Percentiles rank a stretch among this genome's conserved stretches.
These are phyloP conservation scores for Mechanitis messenoides DNA, from an alignment of 2,888 invertebrate species.

Conservation along the genomic window DNA sequence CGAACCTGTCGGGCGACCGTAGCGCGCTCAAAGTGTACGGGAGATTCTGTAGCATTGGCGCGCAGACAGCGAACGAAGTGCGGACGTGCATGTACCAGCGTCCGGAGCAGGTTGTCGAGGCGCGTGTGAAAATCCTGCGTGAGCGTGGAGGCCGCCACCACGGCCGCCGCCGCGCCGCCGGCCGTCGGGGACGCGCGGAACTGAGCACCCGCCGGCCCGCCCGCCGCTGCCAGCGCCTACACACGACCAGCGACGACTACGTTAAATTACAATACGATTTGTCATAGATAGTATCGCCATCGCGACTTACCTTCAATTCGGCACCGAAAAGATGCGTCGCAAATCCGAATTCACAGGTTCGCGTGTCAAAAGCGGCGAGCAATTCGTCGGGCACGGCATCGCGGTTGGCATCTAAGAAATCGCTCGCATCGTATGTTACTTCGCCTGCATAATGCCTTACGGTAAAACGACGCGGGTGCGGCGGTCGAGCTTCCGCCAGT, in stretches of 20 bases:
- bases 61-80: slow-evolving; percentile 96
- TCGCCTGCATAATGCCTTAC: slow-evolving; percentile 89
- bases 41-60: slow-evolving; percentile 88
- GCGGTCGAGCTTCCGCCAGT: slow-evolving; percentile 85
- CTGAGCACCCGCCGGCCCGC: slow-evolving; percentile 79
- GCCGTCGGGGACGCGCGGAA: slow-evolving; percentile 89
- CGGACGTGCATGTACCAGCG: slow-evolving; percentile 93
- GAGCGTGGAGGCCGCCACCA: slow-evolving; percentile 89
- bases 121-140: slow-evolving; percentile 97
- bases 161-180: slow-evolving; percentile 93
- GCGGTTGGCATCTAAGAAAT: slow-evolving; percentile 93
- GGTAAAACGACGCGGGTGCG: slow-evolving; percentile 88
- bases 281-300: not conserved
- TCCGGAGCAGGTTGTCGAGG: slow-evolving; percentile 92
- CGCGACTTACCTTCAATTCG: slow-evolving; percentile 82
- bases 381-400: slow-evolving; percentile 95
- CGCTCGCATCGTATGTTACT: slow-evolving; percentile 91
- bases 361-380: slow-evolving; percentile 93
- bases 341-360: slow-evolving; percentile 96
- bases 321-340: slow-evolving; percentile 96
- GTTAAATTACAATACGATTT: not conserved
- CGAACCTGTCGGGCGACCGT: slow-evolving; percentile 86
- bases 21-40: slow-evolving; percentile 89
- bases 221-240: slow-evolving; percentile 79
- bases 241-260: not conserved